These are phyloP conservation scores for Trichosurus vulpecula DNA, from an alignment of 2,797 vertebrate genomes.

Conservation along the genomic window DNA sequence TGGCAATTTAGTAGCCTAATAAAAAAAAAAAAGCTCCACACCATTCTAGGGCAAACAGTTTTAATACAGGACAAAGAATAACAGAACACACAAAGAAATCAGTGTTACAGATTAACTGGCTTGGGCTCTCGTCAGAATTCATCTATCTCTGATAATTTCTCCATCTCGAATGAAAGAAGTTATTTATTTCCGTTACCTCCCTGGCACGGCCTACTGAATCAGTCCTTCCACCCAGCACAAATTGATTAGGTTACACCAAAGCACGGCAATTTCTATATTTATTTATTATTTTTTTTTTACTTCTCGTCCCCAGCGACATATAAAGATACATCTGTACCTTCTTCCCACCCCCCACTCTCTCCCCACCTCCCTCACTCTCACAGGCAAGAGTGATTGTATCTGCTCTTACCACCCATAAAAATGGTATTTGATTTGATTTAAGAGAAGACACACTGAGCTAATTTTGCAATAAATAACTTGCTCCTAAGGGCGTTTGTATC, in stretches of 20 bases:
- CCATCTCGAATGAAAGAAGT: conserved; percentile 59
- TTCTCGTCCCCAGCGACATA: not conserved
- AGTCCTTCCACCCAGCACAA: conserved; percentile 44
- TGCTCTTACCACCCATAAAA: conserved; percentile 53
- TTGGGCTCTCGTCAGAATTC: conserved; percentile 47
- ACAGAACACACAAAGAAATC: conserved; percentile 63
- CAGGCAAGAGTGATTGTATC: conserved; percentile 46
- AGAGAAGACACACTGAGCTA: conserved; percentile 48
- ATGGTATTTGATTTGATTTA: conserved; percentile 68
- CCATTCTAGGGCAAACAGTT: conserved; percentile 61
- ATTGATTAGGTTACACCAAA: conserved; percentile 72
- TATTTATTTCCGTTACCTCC: conserved; percentile 56
- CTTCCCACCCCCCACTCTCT: not conserved
- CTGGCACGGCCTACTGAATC: conserved; percentile 65
- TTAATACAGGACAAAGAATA: conserved; percentile 72
- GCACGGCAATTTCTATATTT: conserved; percentile 50
- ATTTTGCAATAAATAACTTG: conserved; percentile 70
- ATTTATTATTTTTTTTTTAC: conserved; percentile 7
- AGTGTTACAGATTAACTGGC: conserved; percentile 39
- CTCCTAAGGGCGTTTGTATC: conserved; percentile 27
- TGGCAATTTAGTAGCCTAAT: conserved; percentile 51
- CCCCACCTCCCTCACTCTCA: not conserved
- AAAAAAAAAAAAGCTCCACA: conserved; percentile 67
- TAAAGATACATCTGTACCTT: not conserved
- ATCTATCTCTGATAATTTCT: conserved; percentile 72